Percentiles rank a stretch among this genome's conserved stretches.
These are phyloP conservation scores for Lepidocolaptes lacrymiger DNA, from an alignment of 2,797 vertebrate genomes.

Conservation along the genomic window DNA sequence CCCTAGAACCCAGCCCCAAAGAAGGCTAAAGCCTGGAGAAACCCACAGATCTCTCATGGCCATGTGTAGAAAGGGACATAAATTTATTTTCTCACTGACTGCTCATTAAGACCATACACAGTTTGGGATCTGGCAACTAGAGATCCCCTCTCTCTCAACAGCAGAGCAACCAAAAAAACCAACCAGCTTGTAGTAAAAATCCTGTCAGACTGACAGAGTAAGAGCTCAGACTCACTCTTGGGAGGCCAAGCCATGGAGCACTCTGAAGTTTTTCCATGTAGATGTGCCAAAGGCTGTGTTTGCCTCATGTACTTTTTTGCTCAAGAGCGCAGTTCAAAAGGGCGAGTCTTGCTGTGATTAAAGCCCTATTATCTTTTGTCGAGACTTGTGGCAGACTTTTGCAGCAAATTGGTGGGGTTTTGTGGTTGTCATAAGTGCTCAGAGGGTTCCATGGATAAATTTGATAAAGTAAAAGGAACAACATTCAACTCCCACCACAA, in stretches of 20 bases:
- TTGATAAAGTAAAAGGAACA: not conserved
- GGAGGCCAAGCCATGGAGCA: not conserved
- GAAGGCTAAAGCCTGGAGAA: not conserved
- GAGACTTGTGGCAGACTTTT: not conserved
- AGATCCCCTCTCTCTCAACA: not conserved
- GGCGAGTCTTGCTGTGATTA: slow-evolving; percentile 54
- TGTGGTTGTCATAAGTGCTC: not conserved
- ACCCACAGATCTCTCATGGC: not conserved
- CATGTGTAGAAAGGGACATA: not conserved
- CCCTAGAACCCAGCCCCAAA: not conserved
- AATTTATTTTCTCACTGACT: not conserved
- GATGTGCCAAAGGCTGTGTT: slow-evolving; percentile 49
- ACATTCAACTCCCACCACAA: not conserved
- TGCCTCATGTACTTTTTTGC: slow-evolving; percentile 21
- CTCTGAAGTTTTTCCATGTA: slow-evolving; percentile 51
- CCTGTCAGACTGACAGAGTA: not conserved
- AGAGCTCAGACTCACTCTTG: not conserved
- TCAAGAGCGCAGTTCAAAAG: slow-evolving; percentile 13
- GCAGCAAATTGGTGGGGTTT: not conserved
- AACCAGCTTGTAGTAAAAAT: not conserved
- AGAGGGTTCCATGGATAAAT: not conserved
- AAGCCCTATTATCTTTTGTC: slow-evolving; percentile 13
- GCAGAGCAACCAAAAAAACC: not conserved
- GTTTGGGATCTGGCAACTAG: not conserved
- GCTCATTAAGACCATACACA: not conserved